These are phyloP conservation scores for Ctenoplectra terminalis DNA, from an alignment of 1,140 invertebrate genomes.

Conservation along the genomic window DNA sequence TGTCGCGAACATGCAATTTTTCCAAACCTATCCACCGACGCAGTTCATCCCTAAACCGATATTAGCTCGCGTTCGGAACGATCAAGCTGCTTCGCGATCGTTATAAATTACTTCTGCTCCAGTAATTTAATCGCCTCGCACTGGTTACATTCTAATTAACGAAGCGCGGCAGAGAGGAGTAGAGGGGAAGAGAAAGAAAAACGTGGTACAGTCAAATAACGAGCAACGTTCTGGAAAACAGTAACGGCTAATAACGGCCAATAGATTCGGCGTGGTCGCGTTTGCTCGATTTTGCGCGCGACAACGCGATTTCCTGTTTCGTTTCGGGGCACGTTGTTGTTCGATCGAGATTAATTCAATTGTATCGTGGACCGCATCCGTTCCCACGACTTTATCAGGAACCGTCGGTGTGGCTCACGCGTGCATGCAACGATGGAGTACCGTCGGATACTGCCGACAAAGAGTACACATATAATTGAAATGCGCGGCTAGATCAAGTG, in stretches of 20 bases:
- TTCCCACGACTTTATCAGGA: constrained; percentile 57
- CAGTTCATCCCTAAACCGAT: not conserved
- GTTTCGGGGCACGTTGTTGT: constrained; percentile 58
- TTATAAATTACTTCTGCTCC: constrained; percentile 13
- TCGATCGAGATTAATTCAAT: constrained; percentile 70
- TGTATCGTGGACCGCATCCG: constrained; percentile 57
- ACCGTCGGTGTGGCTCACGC: not conserved
- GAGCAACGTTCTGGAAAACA: constrained; percentile 52
- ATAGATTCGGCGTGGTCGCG: constrained; percentile 45
- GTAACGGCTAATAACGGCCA: constrained; percentile 61
- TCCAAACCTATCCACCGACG: not conserved
- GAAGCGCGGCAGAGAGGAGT: not conserved
- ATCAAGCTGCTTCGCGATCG: constrained; percentile 2
- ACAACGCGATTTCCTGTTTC: constrained; percentile 67
- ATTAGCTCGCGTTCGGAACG: not conserved
- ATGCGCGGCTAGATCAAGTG: constrained; percentile 66
- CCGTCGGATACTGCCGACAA: constrained; percentile 53
- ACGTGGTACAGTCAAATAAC: constrained; percentile 21
- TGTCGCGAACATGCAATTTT: too few relatives aligned
- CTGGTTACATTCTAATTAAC: constrained; percentile 45
- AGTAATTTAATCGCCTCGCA: constrained; percentile 33
- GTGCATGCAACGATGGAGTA: constrained; percentile 25
- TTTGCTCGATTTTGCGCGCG: constrained; percentile 49
- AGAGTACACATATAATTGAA: constrained; percentile 71
- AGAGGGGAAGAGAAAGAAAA: not conserved